Evolutionary conservation across 1,140 invertebrate genomes (phyloP), one percentile per base, ranked within the genome.

Genomic region (Asbolus verrucosus): DNA sequence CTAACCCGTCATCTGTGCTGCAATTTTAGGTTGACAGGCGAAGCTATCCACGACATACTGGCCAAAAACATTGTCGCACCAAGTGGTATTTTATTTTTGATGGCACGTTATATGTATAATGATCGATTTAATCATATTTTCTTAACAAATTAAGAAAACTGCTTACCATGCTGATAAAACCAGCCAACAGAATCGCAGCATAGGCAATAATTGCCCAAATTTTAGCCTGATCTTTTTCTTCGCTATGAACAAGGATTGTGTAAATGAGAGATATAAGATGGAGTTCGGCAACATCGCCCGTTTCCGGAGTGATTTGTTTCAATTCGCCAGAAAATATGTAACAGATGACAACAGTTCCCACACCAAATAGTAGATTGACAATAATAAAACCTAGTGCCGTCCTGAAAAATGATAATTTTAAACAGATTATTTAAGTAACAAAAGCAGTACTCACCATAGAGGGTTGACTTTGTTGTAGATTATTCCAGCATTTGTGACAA

Each of bases 401-500:
- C 82, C 81, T 82, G 62, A 38, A 78, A n/a, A 76, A 54, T 67
- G 61, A 71, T 36, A 27, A 27, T 61, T n/a, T n/a, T n/a, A n/a
- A n/a, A n/a, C n/a, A n/a, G n/a, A n/a, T n/a, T n/a, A n/a, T n/a
- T n/a, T n/a, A n/a, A n/a, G n/a, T n/a, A n/a, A n/a, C n/a, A n/a
- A n/a, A n/a, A n/a, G n/a, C n/a, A n/a, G n/a, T 16, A 77, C 79
- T 83, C 79, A 87, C 87, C 85, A 86, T 63, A 87, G 82, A 8
- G 87, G 84, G 78, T 87, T 85, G 0, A 81, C 84, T 77, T 84
- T 85, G 0, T 84, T 81, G 70, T 86, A 88, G 6, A 88, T 78
- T 15, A 84, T 82, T 46, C 86, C 86, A 4, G 86, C 86, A 72
- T 84, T 82, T 0, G 85, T 86, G 14, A 86, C 82, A 9, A 88